Percentiles rank a stretch among this genome's conserved stretches.
phyloP scores from a whole-genome alignment of 2,797 vertebrate genomes.

The Galagoides demidoff region DNA sequence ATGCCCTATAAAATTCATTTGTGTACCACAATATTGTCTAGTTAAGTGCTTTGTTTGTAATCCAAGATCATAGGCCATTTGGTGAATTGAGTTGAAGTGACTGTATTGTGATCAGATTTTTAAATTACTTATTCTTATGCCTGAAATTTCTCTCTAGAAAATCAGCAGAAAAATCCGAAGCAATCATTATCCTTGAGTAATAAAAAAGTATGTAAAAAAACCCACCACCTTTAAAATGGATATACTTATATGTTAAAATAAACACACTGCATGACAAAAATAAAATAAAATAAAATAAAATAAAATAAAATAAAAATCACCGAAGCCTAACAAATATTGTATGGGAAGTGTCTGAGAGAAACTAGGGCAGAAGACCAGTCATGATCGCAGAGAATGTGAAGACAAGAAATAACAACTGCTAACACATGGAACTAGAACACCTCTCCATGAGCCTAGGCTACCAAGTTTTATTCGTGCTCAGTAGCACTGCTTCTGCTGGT shows the following conservation, averaged over 20 bases:
- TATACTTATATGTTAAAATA: slow-evolving; percentile 18
- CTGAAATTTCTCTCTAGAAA: slow-evolving; percentile 44
- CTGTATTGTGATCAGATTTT: slow-evolving; percentile 41
- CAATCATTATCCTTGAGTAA: slow-evolving; percentile 37
- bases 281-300: not conserved
- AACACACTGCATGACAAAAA: not conserved
- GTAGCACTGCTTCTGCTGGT: not conserved
- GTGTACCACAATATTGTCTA: not conserved
- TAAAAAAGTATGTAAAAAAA: slow-evolving; percentile 53
- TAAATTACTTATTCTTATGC: slow-evolving; percentile 48
- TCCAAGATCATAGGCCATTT: not conserved
- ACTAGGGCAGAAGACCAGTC: not conserved
- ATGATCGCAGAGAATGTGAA: slow-evolving; percentile 20
- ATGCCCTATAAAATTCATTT: not conserved
- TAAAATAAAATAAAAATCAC: too few relatives aligned
- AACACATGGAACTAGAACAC: not conserved
- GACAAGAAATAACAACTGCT: not conserved
- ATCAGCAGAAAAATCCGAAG: slow-evolving; percentile 27
- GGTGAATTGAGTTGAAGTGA: not conserved
- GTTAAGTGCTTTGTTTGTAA: not conserved
- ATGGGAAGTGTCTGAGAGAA: not conserved
- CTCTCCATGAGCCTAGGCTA: not conserved
- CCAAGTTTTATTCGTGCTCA: not conserved
- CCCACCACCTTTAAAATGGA: slow-evolving; percentile 44
- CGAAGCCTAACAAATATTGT: not conserved